Base-by-base conservation (phyloP, 2,113 vertebrate species). In the Anarrhichthys ocellatus region DNA sequence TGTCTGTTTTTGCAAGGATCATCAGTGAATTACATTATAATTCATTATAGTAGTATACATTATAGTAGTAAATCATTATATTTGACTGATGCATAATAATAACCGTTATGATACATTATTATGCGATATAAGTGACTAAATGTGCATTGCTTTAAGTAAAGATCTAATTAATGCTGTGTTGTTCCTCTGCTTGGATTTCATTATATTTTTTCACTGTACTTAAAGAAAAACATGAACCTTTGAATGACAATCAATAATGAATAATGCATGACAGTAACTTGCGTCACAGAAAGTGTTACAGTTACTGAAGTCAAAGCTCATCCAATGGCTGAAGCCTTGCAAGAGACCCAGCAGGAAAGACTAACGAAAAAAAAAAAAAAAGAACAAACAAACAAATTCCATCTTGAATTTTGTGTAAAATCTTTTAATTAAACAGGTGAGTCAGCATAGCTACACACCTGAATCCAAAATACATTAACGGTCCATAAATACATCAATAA, bases 401-500 rank as follows among this genome's bases (percentile, higher is more conserved):
- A 58, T n/a, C 74, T 74, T 67, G 2, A 42, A 46, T 46, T 79
- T 69, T 4, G 29, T 20, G 0, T n/a, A 4, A 27, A 17, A 1
- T 2, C 64, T 34, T 87, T 32, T 27, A 77, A 48, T 58, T 14
- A 1, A 50, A 42, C 6, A 36, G 8, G 8, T 22, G 24, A 72
- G 3, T 34, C 5, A 64, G 1, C 27, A n/a, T 2, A 76, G 2
- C 4, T 13, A 20, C 24, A 63, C 9, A 78, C 20, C 0, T 29
- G 1, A 42, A 52, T 34, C 3, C 15, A 32, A 59, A 59, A 59
- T 29, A 15, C 17, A 67, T 17, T 46, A 3, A 36, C 1, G 14
- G 36, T 11, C 22, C 7, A 88, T 88, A 87, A 90, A 89, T 90
- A 90, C 4, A 69, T n/a, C 2, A 71, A 81, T 89, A 92, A 89